These are phyloP conservation scores for Tupaia chinensis DNA, from an alignment of 2,113 vertebrate species.

Conservation along the genomic window DNA sequence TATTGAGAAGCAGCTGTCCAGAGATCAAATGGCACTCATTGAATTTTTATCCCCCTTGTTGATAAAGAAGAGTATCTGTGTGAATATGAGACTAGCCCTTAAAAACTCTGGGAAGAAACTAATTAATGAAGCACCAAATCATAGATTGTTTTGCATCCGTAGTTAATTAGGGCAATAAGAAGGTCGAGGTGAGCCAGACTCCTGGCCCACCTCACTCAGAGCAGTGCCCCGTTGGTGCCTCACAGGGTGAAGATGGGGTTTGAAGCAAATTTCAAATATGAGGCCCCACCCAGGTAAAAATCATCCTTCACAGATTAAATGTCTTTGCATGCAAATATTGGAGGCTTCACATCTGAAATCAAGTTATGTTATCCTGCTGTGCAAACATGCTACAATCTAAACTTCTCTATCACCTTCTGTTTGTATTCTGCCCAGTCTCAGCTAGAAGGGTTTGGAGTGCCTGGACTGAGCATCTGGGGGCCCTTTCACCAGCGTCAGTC, in stretches of 20 bases:
- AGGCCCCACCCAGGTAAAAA: neutral
- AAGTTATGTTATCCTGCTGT: neutral
- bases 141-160: neutral
- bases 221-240: neutral
- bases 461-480: accelerated
- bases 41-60: neutral
- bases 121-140: neutral
- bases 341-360: neutral
- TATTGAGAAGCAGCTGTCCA: neutral
- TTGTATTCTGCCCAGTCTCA: neutral
- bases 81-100: neutral
- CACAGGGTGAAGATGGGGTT: neutral
- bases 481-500: neutral
- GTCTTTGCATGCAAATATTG: neutral
- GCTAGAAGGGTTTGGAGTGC: neutral
- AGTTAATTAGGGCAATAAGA: neutral
- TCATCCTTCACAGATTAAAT: neutral
- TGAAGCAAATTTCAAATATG: neutral
- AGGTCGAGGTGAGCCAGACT: neutral
- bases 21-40: neutral
- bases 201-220: no score
- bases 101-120: neutral
- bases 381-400: neutral
- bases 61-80: neutral
- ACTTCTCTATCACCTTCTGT: neutral